Base-by-base conservation (phyloP, 92 coral and sea anemone species). In the Hydrozoanthus gracilis region DNA sequence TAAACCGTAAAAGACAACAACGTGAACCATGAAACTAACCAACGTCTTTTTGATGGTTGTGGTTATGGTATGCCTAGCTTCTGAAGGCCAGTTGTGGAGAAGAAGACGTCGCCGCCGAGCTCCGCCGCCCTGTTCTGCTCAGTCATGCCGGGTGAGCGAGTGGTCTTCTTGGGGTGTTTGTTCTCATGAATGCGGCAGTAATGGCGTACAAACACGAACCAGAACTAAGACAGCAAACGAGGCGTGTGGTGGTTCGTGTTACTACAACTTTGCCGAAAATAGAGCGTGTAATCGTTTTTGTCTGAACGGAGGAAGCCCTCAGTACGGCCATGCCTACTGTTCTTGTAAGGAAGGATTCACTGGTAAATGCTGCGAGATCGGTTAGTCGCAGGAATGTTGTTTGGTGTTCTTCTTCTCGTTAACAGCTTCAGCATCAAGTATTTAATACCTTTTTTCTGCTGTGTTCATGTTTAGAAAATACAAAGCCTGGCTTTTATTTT, bases 361-460 rank as follows among this genome's bases (percentile, higher is more conserved):
- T 8, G 76, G 76, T 7, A 71, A 39, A 71, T 71, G 76, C 76
- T 71, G 76, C 45, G 76, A 71, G 14, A 39, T 35, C 45, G 76
- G 76, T 71, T 8, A 71, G 76, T 10, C 46, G 39, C 39, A 27
- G 2, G 39, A 27, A 27, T 27, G 39, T 27, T 27, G 39, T 27
- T 27, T 27, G 39, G 2, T 27, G 39, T 27, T 27, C 39, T 27
- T 27, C 39, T 27, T 27, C 39, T 27, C 39, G 39, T 27, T 27
- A 27, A 27, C 39, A 27, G 39, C 39, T 27, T 27, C 39, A 27
- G 39, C 39, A 27, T 27, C 39, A 0, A 27, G 2, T 27, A 0
- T 27, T 27, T 27, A 27, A 27, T 27, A 27, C 39, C 39, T 27
- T 27, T 27, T 27, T 2, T 27, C n/a, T 27, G 39, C 39, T 27